phyloP scores from a whole-genome alignment of 2,797 vertebrate species.

The Austrolebias charrua region DNA sequence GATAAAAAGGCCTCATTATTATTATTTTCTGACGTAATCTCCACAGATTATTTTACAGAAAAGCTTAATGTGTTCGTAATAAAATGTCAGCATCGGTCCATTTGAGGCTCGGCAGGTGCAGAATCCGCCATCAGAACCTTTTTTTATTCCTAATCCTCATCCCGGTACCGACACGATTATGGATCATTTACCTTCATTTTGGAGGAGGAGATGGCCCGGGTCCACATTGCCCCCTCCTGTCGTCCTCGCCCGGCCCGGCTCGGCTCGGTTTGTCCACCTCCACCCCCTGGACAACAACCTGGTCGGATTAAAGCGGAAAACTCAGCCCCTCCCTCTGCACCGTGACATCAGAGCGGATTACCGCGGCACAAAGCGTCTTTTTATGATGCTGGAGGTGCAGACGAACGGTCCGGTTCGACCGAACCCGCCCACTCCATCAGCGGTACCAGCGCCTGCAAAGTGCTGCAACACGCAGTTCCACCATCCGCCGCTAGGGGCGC shows the following conservation, averaged over 20 bases:
- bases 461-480: constrained; percentile 11
- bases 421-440: constrained; percentile 36
- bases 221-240: constrained; percentile 38
- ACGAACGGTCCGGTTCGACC: constrained; percentile 18
- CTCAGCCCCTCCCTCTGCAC: constrained; percentile 67
- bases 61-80: background rate
- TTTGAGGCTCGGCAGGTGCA: constrained; percentile 41
- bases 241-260: constrained; percentile 10
- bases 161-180: background rate
- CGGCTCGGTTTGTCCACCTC: constrained; percentile 31
- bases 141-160: background rate
- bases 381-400: constrained; percentile 37
- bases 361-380: constrained; percentile 72
- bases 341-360: constrained; percentile 83
- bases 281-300: constrained; percentile 46
- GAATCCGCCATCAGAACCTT: constrained; percentile 43
- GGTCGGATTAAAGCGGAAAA: constrained; percentile 67
- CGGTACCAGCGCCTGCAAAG: constrained; percentile 25
- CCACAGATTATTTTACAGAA: too few relatives aligned
- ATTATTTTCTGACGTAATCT: too few relatives aligned
- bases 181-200: constrained; percentile 69
- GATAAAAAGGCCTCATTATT: constrained; percentile 4
- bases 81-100: constrained; percentile 10
- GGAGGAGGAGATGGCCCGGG: constrained; percentile 49
- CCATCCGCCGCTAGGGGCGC: constrained; percentile 38